phyloP scores from a whole-genome alignment of 1,140 invertebrate species.

The Ptiloglossa arizonensis region DNA sequence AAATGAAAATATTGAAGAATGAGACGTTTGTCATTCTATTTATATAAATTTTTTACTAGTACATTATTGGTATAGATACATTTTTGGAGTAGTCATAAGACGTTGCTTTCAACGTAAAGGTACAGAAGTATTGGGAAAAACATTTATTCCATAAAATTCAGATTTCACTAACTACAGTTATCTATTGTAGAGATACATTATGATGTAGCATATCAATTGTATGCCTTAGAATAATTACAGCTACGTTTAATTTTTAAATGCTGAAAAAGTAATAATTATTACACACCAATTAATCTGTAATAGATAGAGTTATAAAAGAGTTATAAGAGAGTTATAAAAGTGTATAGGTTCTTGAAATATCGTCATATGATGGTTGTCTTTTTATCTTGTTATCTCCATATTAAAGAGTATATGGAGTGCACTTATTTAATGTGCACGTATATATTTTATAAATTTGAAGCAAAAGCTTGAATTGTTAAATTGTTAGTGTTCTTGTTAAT shows the following conservation, averaged over 20 bases:
- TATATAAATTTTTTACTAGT: conserved; percentile 65
- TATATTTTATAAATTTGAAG: background rate
- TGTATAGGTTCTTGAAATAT: background rate
- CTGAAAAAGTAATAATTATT: background rate
- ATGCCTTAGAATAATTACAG: conserved; percentile 29
- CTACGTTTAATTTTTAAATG: conserved; percentile 24
- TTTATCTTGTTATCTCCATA: conserved; percentile 15
- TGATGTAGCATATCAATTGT: conserved; percentile 58
- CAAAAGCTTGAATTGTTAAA: background rate
- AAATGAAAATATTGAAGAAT: conserved; percentile 19
- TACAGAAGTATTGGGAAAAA: background rate
- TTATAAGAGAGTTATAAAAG: background rate
- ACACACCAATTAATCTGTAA: conserved; percentile 14
- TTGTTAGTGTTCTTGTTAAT: conserved; percentile 11
- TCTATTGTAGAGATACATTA: conserved; percentile 31
- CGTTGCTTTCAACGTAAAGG: background rate
- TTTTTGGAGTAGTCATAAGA: conserved; percentile 50
- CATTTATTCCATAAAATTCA: conserved; percentile 18
- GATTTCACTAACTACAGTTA: conserved; percentile 29
- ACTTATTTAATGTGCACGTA: background rate
- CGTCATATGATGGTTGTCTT: conserved; percentile 3
- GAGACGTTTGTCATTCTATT: conserved; percentile 48
- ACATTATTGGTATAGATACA: conserved; percentile 50
- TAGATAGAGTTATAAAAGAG: no score
- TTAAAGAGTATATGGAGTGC: background rate